A percentile compares a stretch with the other conserved stretches of the same genome.
phyloP scores from a whole-genome alignment of 2,797 vertebrate species.

The Protonibea diacanthus region DNA sequence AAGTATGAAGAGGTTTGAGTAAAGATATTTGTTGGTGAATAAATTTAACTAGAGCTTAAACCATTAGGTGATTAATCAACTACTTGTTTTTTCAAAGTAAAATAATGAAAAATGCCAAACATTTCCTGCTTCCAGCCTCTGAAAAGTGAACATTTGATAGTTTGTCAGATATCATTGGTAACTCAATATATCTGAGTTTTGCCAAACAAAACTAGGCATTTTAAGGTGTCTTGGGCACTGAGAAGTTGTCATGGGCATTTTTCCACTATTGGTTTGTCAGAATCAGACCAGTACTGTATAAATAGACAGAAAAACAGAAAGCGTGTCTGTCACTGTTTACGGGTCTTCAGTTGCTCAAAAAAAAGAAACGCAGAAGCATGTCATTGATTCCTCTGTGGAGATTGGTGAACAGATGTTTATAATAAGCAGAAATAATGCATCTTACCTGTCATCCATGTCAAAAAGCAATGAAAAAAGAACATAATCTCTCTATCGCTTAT shows the following conservation, averaged over 20 bases:
- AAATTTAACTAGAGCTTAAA: background rate
- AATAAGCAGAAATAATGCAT: slow-evolving; percentile 43
- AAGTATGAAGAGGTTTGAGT: background rate
- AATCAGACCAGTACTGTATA: background rate
- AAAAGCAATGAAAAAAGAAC: slow-evolving; percentile 25
- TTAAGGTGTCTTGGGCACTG: background rate
- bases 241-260: background rate
- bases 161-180: background rate
- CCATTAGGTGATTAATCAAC: too few species aligned
- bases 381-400: slow-evolving; percentile 37
- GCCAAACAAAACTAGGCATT: background rate
- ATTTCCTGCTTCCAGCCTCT: background rate
- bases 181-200: background rate
- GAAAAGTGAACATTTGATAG: background rate
- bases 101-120: background rate
- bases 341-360: slow-evolving; percentile 4
- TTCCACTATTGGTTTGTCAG: background rate
- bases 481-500: slow-evolving; percentile 20
- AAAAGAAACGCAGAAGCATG: slow-evolving; percentile 16
- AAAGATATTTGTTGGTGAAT: background rate
- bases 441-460: slow-evolving; percentile 39
- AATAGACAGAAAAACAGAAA: slow-evolving; percentile 8
- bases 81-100: background rate
- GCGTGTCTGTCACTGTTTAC: slow-evolving; percentile 2
- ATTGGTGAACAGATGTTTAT: slow-evolving; percentile 43